These are phyloP conservation scores for Stomatorhinus walkeri DNA, from an alignment of 2,797 vertebrate genomes.

Conservation along the genomic window DNA sequence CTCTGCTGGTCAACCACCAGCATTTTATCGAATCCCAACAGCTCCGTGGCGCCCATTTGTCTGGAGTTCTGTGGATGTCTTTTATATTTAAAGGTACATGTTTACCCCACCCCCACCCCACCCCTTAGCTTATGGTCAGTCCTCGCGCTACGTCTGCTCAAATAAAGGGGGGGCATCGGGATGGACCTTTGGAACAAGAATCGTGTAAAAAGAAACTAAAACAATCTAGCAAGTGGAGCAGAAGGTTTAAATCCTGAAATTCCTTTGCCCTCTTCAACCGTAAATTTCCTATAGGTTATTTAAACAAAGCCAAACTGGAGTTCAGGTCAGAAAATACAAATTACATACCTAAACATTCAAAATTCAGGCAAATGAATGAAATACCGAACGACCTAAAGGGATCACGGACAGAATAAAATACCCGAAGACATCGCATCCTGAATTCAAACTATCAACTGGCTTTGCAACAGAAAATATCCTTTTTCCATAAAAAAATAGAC, in stretches of 20 bases:
- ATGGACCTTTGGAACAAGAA: slow-evolving; percentile 51
- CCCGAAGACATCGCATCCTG: neutral
- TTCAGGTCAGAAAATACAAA: slow-evolving; percentile 43
- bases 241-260: slow-evolving; percentile 54
- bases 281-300: slow-evolving; percentile 57
- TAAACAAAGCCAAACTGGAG: slow-evolving; percentile 41
- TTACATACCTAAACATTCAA: slow-evolving; percentile 12
- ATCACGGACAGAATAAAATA: neutral
- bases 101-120: slow-evolving; percentile 24
- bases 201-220: slow-evolving; percentile 51
- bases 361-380: neutral
- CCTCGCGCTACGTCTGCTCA: slow-evolving; percentile 13
- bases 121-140: slow-evolving; percentile 5
- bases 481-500: neutral
- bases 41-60: slow-evolving; percentile 45
- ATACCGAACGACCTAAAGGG: neutral
- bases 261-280: slow-evolving; percentile 59
- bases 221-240: slow-evolving; percentile 47
- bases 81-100: slow-evolving; percentile 40
- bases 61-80: slow-evolving; percentile 48
- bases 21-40: slow-evolving; percentile 13
- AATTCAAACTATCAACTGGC: neutral
- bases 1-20: neutral
- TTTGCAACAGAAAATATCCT: neutral
- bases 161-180: neutral